These are phyloP conservation scores for Tetramorium parvispinum DNA, from an alignment of 1,140 invertebrate species.

Conservation along the genomic window DNA sequence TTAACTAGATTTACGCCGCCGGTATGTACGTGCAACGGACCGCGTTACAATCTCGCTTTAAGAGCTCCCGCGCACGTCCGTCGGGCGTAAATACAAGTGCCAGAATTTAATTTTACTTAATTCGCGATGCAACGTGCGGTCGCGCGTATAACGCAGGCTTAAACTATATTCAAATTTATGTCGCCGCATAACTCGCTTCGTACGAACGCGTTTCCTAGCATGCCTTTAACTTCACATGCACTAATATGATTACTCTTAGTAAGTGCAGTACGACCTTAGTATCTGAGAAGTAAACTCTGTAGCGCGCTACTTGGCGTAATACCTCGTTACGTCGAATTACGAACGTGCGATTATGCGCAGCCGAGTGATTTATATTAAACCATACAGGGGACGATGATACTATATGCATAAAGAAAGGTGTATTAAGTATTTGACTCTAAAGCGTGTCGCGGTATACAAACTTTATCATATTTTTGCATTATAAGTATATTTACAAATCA, in stretches of 20 bases:
- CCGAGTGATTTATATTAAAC: constrained; percentile 21
- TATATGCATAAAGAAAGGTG: background rate
- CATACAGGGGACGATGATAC: no score
- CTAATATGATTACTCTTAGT: constrained; percentile 28
- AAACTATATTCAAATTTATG: constrained; percentile 53
- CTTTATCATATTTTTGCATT: background rate
- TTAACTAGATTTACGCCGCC: constrained; percentile 35
- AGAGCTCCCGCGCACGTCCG: constrained; percentile 4
- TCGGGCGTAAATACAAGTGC: constrained; percentile 26
- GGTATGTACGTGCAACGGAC: constrained; percentile 13
- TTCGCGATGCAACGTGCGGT: constrained; percentile 38
- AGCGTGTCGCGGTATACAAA: background rate
- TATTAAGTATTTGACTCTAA: background rate
- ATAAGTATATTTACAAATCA: background rate
- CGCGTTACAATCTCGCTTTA: constrained; percentile 15
- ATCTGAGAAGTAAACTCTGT: constrained; percentile 1
- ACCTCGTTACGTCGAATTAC: constrained; percentile 34
- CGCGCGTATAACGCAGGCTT: constrained; percentile 8
- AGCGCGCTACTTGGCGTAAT: constrained; percentile 36
- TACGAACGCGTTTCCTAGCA: constrained; percentile 1
- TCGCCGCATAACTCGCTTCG: constrained; percentile 22
- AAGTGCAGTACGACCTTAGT: background rate
- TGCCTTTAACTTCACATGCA: background rate
- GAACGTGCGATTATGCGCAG: constrained; percentile 4
- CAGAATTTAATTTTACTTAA: constrained; percentile 65